A percentile compares a stretch with the other conserved stretches of the same genome.
Evolutionary conservation across 2,113 vertebrate species (phyloP).

Genomic region (Ciconia boyciana): DNA sequence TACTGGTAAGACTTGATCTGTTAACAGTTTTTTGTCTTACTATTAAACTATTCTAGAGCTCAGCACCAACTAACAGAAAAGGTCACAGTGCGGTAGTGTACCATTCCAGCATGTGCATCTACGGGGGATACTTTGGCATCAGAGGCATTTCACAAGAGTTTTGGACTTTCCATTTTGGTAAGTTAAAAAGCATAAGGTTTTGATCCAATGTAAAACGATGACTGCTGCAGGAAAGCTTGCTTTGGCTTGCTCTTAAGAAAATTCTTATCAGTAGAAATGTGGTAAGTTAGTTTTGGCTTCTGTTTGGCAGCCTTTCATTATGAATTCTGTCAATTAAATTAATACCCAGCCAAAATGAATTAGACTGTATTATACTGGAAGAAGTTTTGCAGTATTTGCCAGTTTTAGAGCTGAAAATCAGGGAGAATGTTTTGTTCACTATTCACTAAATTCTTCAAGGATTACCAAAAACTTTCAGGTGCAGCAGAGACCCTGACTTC

Average conservation of each 20-base stretch:
- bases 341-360: background rate
- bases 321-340: background rate
- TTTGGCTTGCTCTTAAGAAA: background rate
- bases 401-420: background rate
- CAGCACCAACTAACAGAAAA: slow-evolving; percentile 79
- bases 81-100: slow-evolving; percentile 83
- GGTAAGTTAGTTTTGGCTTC: background rate
- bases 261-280: background rate
- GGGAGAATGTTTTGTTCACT: background rate
- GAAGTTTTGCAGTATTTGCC: background rate
- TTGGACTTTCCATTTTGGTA: slow-evolving; percentile 81
- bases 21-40: background rate
- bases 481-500: background rate
- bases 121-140: slow-evolving; percentile 83
- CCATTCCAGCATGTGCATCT: slow-evolving; percentile 78
- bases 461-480: background rate
- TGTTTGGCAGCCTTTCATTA: background rate
- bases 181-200: slow-evolving; percentile 23
- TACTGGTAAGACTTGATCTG: background rate
- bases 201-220: background rate
- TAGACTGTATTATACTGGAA: background rate
- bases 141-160: slow-evolving; percentile 84
- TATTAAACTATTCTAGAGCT: slow-evolving; percentile 34
- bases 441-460: background rate
- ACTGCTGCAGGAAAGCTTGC: background rate